Evolutionary conservation across 30 jellyfish, hydroid and myxozoan species (phyloP).

Genomic region (Catostylus mosaicus): DNA sequence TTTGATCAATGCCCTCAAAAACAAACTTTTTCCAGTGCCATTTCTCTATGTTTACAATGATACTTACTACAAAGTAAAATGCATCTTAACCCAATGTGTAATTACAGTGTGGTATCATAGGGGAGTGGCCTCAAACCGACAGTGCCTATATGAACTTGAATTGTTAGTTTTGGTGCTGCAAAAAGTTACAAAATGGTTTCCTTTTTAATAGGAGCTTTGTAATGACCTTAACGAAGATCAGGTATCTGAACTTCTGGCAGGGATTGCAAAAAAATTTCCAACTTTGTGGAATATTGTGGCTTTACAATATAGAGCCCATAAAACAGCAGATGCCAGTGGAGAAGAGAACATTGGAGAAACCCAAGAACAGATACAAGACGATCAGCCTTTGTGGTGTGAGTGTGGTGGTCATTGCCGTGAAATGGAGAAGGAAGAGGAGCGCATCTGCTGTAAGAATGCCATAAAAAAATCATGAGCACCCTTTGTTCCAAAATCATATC

Average conservation of each 20-base stretch:
- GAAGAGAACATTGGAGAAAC: constrained; percentile 1
- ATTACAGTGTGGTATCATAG: no score
- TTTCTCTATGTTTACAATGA: no score
- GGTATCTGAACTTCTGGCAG: constrained; percentile 6
- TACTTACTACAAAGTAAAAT: no score
- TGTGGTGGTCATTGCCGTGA: constrained; percentile 7
- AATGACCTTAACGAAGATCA: neutral
- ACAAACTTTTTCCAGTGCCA: no score
- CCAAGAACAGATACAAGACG: no score
- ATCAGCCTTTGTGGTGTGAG: constrained; percentile 14
- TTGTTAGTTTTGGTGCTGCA: no score
- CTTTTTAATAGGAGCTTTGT: constrained; percentile 9
- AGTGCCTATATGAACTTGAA: no score
- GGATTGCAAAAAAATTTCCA: constrained; percentile 5
- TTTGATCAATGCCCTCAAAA: no score
- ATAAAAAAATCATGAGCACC: constrained; percentile 11
- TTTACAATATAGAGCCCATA: no score
- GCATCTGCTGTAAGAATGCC: constrained; percentile 15
- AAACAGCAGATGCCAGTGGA: constrained; percentile 2
- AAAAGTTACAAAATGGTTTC: no score
- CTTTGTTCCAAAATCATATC: neutral
- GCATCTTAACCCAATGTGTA: no score
- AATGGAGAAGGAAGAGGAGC: constrained; percentile 6
- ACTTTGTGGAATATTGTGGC: constrained; percentile 7
- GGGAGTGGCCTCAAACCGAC: no score